phyloP scores from a whole-genome alignment of 2,888 invertebrate genomes.

The Chloromyia formosa region DNA sequence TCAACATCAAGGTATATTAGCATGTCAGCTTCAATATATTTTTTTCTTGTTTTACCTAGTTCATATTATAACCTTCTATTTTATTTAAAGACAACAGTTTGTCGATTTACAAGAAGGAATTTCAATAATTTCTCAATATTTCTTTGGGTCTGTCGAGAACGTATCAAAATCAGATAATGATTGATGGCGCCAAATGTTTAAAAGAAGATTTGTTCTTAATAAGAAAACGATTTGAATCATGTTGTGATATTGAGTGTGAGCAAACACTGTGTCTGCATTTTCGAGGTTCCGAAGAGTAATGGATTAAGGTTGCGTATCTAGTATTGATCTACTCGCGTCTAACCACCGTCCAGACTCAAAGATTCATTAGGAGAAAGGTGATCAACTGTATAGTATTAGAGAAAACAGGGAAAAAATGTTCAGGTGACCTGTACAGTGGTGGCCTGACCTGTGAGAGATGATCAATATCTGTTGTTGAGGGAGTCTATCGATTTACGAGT shows the following conservation, averaged over 20 bases:
- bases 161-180: slow-evolving; percentile 25
- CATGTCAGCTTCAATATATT: slow-evolving; percentile 9
- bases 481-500: too few relatives aligned
- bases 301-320: slow-evolving; percentile 15
- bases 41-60: neutral
- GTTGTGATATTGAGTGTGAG: slow-evolving; percentile 34
- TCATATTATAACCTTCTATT: neutral
- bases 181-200: slow-evolving; percentile 35
- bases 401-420: slow-evolving; percentile 15
- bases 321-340: slow-evolving; percentile 16
- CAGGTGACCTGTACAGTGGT: slow-evolving; percentile 15
- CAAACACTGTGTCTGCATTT: slow-evolving; percentile 26
- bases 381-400: slow-evolving; percentile 6
- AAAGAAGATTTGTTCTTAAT: slow-evolving; percentile 38
- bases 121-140: slow-evolving; percentile 30
- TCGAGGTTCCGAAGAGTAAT: slow-evolving; percentile 27
- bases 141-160: neutral
- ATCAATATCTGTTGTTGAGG: neutral
- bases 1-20: slow-evolving; percentile 20
- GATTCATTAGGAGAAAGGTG: slow-evolving; percentile 38
- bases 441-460: slow-evolving; percentile 16
- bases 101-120: neutral
- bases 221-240: slow-evolving; percentile 41
- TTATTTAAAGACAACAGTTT: neutral
- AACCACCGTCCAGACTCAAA: neutral